These are phyloP conservation scores for Pachycephus smyrnensis DNA, from an alignment of 2,888 invertebrate genomes.

Conservation along the genomic window DNA sequence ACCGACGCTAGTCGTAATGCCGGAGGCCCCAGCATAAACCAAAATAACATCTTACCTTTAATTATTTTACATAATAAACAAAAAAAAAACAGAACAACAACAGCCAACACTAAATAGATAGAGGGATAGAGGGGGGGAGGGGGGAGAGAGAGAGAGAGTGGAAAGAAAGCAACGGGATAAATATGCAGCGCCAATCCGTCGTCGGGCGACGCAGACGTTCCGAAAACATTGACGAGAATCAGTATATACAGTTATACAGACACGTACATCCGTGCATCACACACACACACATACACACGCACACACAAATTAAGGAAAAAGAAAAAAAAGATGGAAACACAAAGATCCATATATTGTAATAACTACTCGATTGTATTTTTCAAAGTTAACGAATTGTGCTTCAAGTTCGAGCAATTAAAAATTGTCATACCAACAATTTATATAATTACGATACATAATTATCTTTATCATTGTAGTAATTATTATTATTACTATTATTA, in stretches of 20 bases:
- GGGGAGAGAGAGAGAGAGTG: not conserved
- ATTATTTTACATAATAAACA: conserved; percentile 65
- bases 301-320: conserved; percentile 35
- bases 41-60: conserved; percentile 64
- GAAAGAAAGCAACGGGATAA: not conserved
- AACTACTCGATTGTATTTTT: conserved; percentile 50
- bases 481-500: conserved; percentile 14
- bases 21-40: conserved; percentile 60
- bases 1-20: conserved; percentile 63
- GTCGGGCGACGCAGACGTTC: conserved; percentile 27
- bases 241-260: not conserved
- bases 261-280: not conserved
- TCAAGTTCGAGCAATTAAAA: conserved; percentile 39
- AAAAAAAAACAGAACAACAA: conserved; percentile 38
- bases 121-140: not conserved
- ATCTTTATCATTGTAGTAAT: conserved; percentile 47
- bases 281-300: not conserved
- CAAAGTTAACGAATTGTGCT: conserved; percentile 50
- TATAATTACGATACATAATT: conserved; percentile 46
- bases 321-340: conserved; percentile 28
- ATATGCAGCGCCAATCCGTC: conserved; percentile 23
- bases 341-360: conserved; percentile 41
- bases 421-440: conserved; percentile 50
- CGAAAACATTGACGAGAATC: not conserved
- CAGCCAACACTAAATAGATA: not conserved